phyloP scores from a whole-genome alignment of 1,140 invertebrate genomes.

The Cryptotermes secundus region DNA sequence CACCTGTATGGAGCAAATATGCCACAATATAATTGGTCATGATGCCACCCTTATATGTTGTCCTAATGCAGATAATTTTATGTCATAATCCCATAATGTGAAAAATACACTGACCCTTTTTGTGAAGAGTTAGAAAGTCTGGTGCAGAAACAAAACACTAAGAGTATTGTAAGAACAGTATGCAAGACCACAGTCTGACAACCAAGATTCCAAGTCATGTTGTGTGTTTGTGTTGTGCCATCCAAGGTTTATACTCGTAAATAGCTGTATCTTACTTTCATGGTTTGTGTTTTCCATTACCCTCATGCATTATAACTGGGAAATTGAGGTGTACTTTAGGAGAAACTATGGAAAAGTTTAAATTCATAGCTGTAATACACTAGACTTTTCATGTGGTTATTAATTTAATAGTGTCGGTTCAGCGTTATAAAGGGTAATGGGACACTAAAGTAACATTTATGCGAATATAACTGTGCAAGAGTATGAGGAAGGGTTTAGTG shows the following conservation, averaged over 20 bases:
- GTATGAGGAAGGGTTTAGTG: background rate
- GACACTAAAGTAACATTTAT: background rate
- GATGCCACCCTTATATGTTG: no score
- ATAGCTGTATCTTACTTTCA: background rate
- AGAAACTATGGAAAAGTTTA: background rate
- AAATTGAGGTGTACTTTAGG: background rate
- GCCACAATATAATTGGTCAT: no score
- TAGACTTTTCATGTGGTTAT: background rate
- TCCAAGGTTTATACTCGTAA: background rate
- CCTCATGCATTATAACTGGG: background rate
- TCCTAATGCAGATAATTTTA: no score
- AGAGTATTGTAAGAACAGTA: background rate
- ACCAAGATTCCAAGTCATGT: background rate
- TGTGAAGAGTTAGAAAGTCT: background rate
- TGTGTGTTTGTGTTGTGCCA: constrained; percentile 15
- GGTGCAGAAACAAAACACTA: background rate
- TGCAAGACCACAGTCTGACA: background rate
- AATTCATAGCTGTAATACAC: background rate
- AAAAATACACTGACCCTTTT: no score
- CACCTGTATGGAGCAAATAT: no score
- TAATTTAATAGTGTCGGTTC: background rate
- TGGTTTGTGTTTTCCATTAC: background rate
- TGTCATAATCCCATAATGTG: no score
- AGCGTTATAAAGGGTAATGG: background rate
- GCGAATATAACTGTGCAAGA: background rate